Percentiles rank a stretch among this genome's conserved stretches.
Conservation (phyloP, 2,888 invertebrate genomes). For the Cremastinae sp. region DNA sequence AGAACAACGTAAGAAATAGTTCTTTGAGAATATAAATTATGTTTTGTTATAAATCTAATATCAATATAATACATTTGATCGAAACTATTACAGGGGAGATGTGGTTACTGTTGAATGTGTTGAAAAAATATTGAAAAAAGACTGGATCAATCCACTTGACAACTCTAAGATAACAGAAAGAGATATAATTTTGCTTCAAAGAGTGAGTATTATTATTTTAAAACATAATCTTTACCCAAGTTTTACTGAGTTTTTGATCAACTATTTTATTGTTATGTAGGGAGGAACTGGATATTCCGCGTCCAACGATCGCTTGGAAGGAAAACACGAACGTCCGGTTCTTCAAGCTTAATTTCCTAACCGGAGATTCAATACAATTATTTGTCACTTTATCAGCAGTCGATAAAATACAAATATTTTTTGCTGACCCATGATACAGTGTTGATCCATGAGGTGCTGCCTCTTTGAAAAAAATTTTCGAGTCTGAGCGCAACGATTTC, state of each 20-base stretch:
- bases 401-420: too few species aligned
- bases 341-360: constrained; percentile 88
- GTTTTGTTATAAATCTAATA: too few species aligned
- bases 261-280: constrained; percentile 81
- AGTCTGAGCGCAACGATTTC: too few species aligned
- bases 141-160: constrained; percentile 97
- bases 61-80: too few species aligned
- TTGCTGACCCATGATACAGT: too few species aligned
- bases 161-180: constrained; percentile 91
- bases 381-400: too few species aligned
- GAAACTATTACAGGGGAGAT: constrained; percentile 90
- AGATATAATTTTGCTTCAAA: constrained; percentile 95
- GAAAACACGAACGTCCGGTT: constrained; percentile 90
- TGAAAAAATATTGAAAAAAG: constrained; percentile 97
- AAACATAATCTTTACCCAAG: too few species aligned
- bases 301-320: constrained; percentile 92
- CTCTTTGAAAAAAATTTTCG: too few species aligned
- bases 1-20: constrained; percentile 87
- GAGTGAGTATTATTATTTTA: constrained; percentile 82
- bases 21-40: too few species aligned
- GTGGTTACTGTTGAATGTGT: constrained; percentile 98
- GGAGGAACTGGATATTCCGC: constrained; percentile 97
- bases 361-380: too few species aligned
- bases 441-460: too few species aligned
- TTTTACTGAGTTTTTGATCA: too few species aligned